Base-by-base conservation (phyloP, 2,797 vertebrate genomes). In the Acrocephalus scirpaceus region DNA sequence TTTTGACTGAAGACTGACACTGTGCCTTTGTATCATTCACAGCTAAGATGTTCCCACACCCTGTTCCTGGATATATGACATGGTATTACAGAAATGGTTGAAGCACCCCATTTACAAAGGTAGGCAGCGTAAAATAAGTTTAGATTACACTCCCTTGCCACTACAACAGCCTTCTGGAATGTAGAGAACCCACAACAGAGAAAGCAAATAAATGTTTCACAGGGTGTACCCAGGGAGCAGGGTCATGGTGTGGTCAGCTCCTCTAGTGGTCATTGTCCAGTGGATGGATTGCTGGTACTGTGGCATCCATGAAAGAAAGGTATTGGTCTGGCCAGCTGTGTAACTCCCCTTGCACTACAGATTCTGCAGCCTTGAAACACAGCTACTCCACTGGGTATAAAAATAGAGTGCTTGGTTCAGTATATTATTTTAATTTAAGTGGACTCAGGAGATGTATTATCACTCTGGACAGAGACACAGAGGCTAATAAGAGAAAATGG, bases 161-260 rank as follows among this genome's bases (percentile, higher is more conserved):
- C n/a, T 36, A 19, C 26, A 87, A 42, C 50, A 89, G 32, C 54
- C 30, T 72, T 54, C 53, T 85, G 61, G 25, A 81, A 66, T 12
- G 51, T 74, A 88, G 71, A 62, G 29, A 73, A 58, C 13, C 8
- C 26, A 6, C 5, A 11, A 69, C 1, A 1, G 44, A 93, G 47
- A 73, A 51, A 92, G 13, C 9, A 82, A 65, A 2, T 45, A 34
- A 5, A 6, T n/a, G 17, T 57, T 56, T 40, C 76, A 54, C 0
- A 0, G 60, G 34, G 22, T 17, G 40, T 18, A 27, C 21, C 17
- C 8, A 11, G 42, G 47, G 22, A 95, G 19, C 34, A 38, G 27
- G 10, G n/a, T 47, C 58, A n/a, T 2, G 2, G 18, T 48, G 11
- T 13, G 36, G 27, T 32, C 1, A 0, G 22, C 54, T 85, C 21